Evolutionary conservation across 2,888 invertebrate genomes (phyloP).

Genomic region (Monopis laevigella): DNA sequence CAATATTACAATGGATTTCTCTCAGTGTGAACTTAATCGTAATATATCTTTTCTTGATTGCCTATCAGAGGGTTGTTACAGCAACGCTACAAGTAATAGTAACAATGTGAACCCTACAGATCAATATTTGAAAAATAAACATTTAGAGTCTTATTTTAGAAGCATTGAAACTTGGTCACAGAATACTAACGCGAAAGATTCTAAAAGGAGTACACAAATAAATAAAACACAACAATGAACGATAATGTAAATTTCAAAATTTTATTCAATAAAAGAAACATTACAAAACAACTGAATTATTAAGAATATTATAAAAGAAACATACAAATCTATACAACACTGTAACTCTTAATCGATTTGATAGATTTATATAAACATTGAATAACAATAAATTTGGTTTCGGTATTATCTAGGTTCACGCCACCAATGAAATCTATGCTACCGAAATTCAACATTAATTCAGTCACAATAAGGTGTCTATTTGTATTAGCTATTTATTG

Average conservation of each 20-base stretch:
- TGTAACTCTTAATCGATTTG: slow-evolving; percentile 64
- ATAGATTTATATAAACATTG: slow-evolving; percentile 63
- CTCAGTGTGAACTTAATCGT: slow-evolving; percentile 49
- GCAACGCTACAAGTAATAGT: slow-evolving; percentile 36
- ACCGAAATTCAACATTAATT: too few species aligned
- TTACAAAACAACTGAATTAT: slow-evolving; percentile 64
- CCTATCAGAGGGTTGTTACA: slow-evolving; percentile 43
- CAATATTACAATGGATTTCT: slow-evolving; percentile 54
- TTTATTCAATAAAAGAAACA: slow-evolving; percentile 64
- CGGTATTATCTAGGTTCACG: slow-evolving; percentile 41
- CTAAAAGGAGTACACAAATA: slow-evolving; percentile 9
- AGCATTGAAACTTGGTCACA: slow-evolving; percentile 44
- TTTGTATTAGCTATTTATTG: too few species aligned
- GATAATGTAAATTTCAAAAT: slow-evolving; percentile 65
- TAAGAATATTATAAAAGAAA: slow-evolving; percentile 59
- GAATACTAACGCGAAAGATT: too few species aligned
- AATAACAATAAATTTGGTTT: slow-evolving; percentile 60
- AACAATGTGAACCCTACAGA: slow-evolving; percentile 29
- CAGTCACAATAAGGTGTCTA: too few species aligned
- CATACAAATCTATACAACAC: slow-evolving; percentile 64
- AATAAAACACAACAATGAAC: slow-evolving; percentile 50
- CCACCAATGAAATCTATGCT: slow-evolving; percentile 38
- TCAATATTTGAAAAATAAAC: slow-evolving; percentile 37
- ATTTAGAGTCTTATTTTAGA: slow-evolving; percentile 48
- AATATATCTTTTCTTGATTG: slow-evolving; percentile 47